A percentile compares a stretch with the other conserved stretches of the same genome.
Evolutionary conservation across 2,113 vertebrate genomes (phyloP).

Genomic region (Actenoides hombroni): DNA sequence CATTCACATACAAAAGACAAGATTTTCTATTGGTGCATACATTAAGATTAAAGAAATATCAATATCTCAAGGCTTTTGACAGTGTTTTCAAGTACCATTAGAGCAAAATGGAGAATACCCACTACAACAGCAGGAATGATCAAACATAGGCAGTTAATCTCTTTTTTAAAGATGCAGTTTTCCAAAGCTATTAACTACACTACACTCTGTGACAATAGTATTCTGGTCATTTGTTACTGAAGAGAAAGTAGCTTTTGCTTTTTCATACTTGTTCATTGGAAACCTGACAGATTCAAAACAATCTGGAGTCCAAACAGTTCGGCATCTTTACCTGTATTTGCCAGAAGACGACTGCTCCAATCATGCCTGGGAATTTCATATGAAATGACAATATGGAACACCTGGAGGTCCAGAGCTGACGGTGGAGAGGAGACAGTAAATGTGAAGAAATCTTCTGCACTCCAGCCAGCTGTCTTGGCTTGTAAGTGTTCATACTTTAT

Average conservation of each 20-base stretch:
- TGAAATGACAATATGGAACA: slow-evolving; percentile 84
- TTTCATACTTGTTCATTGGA: background rate
- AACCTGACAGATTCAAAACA: background rate
- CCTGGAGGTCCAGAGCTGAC: slow-evolving; percentile 76
- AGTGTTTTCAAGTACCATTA: background rate
- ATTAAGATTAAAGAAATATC: background rate
- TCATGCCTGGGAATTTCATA: slow-evolving; percentile 81
- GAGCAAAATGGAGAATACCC: background rate
- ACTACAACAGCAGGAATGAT: background rate
- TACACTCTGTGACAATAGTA: background rate
- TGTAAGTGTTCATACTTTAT: slow-evolving; percentile 80
- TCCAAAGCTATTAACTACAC: background rate
- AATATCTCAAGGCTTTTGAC: background rate
- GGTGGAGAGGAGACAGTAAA: slow-evolving; percentile 83
- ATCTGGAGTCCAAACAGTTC: background rate
- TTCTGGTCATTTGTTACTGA: background rate
- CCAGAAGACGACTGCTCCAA: slow-evolving; percentile 76
- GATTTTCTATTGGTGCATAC: background rate
- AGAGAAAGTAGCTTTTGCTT: background rate
- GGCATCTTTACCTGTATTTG: slow-evolving; percentile 83
- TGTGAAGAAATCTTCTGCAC: slow-evolving; percentile 79
- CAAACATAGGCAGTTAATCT: background rate
- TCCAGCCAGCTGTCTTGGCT: slow-evolving; percentile 76
- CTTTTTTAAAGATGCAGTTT: background rate
- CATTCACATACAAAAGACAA: background rate